These are phyloP conservation scores for Halyomorpha halys DNA, from an alignment of 1,140 invertebrate species.

Conservation along the genomic window DNA sequence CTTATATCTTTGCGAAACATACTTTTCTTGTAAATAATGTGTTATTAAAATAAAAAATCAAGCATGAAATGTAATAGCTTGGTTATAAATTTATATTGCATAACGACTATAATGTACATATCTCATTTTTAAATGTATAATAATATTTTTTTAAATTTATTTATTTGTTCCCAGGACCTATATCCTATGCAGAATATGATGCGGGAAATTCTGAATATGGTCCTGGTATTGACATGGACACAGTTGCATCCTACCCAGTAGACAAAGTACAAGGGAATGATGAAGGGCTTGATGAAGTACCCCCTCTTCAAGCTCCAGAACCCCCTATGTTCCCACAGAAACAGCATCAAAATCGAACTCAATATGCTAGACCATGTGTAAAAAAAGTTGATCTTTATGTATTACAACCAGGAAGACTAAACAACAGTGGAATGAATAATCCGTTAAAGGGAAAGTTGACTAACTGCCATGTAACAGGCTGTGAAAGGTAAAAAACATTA, in stretches of 20 bases:
- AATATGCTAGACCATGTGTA: constrained; percentile 61
- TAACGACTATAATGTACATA: no score
- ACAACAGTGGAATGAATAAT: constrained; percentile 61
- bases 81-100: no score
- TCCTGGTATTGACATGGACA: constrained; percentile 1
- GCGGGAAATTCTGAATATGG: neutral
- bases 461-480: constrained; percentile 79
- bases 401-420: constrained; percentile 66
- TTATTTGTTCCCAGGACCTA: neutral
- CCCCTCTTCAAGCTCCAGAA: constrained; percentile 1
- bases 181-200: constrained; percentile 10
- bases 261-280: constrained; percentile 6
- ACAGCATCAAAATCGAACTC: constrained; percentile 25
- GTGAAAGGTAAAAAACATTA: constrained; percentile 58
- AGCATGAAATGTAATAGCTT: no score
- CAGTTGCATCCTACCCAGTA: neutral
- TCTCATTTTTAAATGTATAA: no score
- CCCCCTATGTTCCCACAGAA: neutral
- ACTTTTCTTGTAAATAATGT: no score
- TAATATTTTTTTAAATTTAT: neutral
- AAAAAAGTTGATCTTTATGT: constrained; percentile 79
- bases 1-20: no score
- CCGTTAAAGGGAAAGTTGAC: constrained; percentile 79
- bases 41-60: no score
- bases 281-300: neutral